Percentiles rank a stretch among this genome's conserved stretches.
Conservation (phyloP, 2,797 vertebrate species). For the Mus spretus region DNA sequence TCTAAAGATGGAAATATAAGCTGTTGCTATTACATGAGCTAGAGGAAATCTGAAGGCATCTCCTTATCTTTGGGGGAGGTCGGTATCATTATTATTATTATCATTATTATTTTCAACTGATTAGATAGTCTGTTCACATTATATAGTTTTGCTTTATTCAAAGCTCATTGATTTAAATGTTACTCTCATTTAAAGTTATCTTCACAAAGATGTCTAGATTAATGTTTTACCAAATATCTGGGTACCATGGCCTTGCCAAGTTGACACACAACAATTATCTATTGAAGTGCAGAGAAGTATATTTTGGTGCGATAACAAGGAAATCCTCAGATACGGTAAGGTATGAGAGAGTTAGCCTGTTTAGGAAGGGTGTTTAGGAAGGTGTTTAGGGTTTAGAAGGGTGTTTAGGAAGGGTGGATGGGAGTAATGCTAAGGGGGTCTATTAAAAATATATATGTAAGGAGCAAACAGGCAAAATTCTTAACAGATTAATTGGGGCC, state of each 20-base stretch:
- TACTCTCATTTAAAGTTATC: background rate
- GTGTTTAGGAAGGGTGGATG: background rate
- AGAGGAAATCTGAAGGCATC: background rate
- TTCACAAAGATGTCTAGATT: background rate
- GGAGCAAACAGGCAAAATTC: background rate
- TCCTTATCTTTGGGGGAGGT: background rate
- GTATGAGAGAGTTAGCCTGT: background rate
- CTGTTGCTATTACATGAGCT: background rate
- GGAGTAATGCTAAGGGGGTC: background rate
- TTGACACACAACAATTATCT: background rate
- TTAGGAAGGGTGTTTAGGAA: background rate
- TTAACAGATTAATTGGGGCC: background rate
- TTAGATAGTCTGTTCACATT: background rate
- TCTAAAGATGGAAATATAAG: background rate
- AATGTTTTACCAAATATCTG: background rate
- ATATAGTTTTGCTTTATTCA: background rate
- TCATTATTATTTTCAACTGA: background rate
- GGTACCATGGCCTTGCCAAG: background rate
- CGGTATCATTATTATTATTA: background rate
- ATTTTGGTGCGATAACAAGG: background rate
- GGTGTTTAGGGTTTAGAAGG: no score
- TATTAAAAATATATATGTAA: background rate
- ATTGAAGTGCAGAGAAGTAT: background rate
- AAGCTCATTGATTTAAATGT: background rate
- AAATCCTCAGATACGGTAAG: background rate